Evolutionary conservation across 2,797 vertebrate species (phyloP), one percentile per base, ranked within the genome.

Genomic region (Falco cherrug): DNA sequence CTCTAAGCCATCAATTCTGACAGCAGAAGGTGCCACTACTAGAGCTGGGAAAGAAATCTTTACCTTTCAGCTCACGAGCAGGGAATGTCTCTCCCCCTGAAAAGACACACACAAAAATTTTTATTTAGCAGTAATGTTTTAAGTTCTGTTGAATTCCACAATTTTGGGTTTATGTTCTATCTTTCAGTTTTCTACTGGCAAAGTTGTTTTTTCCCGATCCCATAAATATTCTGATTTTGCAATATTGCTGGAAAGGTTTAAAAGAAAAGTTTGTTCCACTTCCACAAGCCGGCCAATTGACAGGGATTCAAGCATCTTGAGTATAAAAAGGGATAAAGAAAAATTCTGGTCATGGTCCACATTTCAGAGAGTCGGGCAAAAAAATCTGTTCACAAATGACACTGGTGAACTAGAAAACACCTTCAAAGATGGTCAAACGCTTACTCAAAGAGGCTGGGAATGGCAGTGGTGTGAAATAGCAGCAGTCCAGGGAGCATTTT

Each of bases 1-100:
- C 90, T 83, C 94, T 77, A 64, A 90, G 71, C 86, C 90, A 94
- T 95, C 88, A 83, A 51, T 96, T 90, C 90, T 94, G 94, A 90
- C 86, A 96, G 81, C 86, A 93, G 78, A 96, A 96, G 68, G 64
- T 95, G 78, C 84, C 81, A 83, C 71, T 85, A 13, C 25, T 7
- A 9, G 41, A 94, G 50, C 63, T 79, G 37, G 64, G 45, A 74
- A 48, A 84, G 83, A 89, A 68, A 74, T 31, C 70, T 77, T 67
- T 68, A 48, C 48, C 73, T 87, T 92, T 92, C 70, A 76, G 70
- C n/a, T 60, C 56, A 20, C 0, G 0, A 92, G 69, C 12, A 10
- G 24, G 60, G 43, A 91, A 74, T 48, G 22, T 45, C n/a, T 85
- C 51, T 80, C 19, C 26, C 16, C n/a, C 48, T 41, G 33, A 59